phyloP scores from a whole-genome alignment of 92 coral and sea anemone species.

The Phenganax subtilis region DNA sequence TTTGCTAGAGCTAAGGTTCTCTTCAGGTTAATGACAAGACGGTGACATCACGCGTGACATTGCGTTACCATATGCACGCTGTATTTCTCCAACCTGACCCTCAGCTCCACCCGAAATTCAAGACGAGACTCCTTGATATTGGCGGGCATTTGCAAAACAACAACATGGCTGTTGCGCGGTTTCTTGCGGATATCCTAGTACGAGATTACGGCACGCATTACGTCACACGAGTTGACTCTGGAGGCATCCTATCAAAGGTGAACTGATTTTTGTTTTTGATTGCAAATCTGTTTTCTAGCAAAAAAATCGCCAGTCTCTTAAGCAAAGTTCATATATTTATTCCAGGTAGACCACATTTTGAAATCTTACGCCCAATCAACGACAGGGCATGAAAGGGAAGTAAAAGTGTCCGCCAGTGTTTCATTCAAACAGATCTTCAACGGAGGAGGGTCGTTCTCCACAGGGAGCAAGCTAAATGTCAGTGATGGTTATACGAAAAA shows the following conservation, averaged over 20 bases:
- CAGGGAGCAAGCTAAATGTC: conserved; percentile 41
- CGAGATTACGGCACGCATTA: conserved; percentile 93
- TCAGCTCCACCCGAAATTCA: conserved; percentile 71
- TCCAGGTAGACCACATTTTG: no score
- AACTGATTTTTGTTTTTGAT: conserved; percentile 49
- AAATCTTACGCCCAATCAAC: conserved; percentile 45
- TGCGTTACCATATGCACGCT: conserved; percentile 65
- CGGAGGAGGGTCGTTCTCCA: conserved; percentile 45
- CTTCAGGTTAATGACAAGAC: conserved; percentile 65
- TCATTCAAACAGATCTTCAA: conserved; percentile 62
- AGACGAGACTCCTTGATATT: conserved; percentile 73
- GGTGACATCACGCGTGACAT: conserved; percentile 79
- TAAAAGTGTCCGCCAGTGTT: conserved; percentile 77
- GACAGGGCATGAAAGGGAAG: conserved; percentile 46
- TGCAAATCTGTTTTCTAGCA: no score
- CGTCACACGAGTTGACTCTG: conserved; percentile 78
- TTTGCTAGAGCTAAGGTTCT: background rate
- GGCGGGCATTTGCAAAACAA: conserved; percentile 79
- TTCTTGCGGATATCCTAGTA: conserved; percentile 64
- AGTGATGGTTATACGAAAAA: conserved; percentile 58
- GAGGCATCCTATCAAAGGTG: conserved; percentile 77
- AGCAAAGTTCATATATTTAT: no score
- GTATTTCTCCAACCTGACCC: conserved; percentile 66
- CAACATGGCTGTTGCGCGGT: conserved; percentile 76
- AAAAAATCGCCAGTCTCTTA: no score